These are phyloP conservation scores for Catocala nupta DNA, from an alignment of 2,888 invertebrate genomes.

Conservation along the genomic window DNA sequence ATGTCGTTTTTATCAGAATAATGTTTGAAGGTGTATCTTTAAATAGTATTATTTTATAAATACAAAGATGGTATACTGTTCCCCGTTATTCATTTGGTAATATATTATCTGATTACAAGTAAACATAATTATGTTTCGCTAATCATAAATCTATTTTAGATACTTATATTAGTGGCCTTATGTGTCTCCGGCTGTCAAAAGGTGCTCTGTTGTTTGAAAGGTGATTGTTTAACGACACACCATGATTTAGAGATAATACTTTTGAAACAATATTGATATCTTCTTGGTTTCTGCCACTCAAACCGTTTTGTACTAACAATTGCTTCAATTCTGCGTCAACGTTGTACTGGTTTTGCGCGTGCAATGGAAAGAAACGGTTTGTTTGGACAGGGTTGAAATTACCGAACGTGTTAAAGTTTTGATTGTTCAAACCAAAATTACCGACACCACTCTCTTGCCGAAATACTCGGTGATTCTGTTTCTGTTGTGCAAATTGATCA, in stretches of 20 bases:
- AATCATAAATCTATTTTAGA: conserved; percentile 5
- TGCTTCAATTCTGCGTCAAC: conserved; percentile 88
- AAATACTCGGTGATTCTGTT: conserved; percentile 81
- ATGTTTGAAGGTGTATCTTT: conserved; percentile 15
- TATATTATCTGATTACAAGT: conserved; percentile 6
- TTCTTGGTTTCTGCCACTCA: conserved; percentile 89
- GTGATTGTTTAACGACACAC: conserved; percentile 84
- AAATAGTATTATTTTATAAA: conserved; percentile 1
- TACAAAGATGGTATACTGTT: not conserved
- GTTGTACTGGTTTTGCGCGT: conserved; percentile 73
- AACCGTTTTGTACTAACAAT: conserved; percentile 89
- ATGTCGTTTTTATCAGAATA: conserved; percentile 24
- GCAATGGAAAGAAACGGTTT: conserved; percentile 69
- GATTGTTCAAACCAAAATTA: conserved; percentile 88
- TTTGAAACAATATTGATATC: conserved; percentile 94
- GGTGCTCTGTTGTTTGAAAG: conserved; percentile 77
- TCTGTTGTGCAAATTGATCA: conserved; percentile 68
- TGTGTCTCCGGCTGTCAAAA: conserved; percentile 78
- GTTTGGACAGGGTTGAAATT: conserved; percentile 67
- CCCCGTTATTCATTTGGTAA: conserved; percentile 18
- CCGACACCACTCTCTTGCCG: conserved; percentile 88
- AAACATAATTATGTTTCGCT: conserved; percentile 20
- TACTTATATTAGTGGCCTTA: conserved; percentile 58
- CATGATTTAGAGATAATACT: conserved; percentile 93
- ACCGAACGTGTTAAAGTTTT: conserved; percentile 75